A percentile compares a stretch with the other conserved stretches of the same genome.
Evolutionary conservation across 2,113 vertebrate genomes (phyloP).

Genomic region (Hypanus sabinus): DNA sequence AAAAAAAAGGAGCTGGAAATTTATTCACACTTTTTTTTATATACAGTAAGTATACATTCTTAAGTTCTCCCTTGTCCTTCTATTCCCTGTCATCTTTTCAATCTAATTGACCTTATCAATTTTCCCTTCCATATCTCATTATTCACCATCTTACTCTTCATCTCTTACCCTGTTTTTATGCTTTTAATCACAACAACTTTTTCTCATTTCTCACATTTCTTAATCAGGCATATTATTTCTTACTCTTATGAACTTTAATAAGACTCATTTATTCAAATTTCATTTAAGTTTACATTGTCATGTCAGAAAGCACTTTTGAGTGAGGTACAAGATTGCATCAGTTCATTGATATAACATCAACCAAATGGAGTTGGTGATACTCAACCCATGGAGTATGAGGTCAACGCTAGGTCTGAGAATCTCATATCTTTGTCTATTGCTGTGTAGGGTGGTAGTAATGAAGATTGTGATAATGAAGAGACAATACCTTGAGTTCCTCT

Average conservation of each 20-base stretch:
- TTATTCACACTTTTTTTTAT: background rate
- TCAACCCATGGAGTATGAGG: background rate
- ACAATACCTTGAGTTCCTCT: background rate
- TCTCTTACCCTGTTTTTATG: background rate
- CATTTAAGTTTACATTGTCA: background rate
- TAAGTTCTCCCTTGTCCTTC: background rate
- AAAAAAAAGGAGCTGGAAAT: background rate
- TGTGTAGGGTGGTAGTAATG: too few species aligned
- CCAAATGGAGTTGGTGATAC: background rate
- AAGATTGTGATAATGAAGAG: background rate
- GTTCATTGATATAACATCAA: background rate
- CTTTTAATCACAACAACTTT: background rate
- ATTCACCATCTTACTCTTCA: background rate
- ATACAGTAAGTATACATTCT: background rate
- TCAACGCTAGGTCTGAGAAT: background rate
- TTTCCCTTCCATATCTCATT: background rate
- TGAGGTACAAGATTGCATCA: background rate
- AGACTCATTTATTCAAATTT: background rate
- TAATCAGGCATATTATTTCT: background rate
- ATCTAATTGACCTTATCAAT: background rate
- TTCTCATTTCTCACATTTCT: background rate
- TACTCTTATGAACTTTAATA: background rate
- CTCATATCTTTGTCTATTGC: too few species aligned
- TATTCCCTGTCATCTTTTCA: background rate
- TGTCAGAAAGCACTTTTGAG: too few species aligned